A percentile compares a stretch with the other conserved stretches of the same genome.
Conservation (phyloP, 1,140 invertebrate species). For the Potamilus streckersoni region DNA sequence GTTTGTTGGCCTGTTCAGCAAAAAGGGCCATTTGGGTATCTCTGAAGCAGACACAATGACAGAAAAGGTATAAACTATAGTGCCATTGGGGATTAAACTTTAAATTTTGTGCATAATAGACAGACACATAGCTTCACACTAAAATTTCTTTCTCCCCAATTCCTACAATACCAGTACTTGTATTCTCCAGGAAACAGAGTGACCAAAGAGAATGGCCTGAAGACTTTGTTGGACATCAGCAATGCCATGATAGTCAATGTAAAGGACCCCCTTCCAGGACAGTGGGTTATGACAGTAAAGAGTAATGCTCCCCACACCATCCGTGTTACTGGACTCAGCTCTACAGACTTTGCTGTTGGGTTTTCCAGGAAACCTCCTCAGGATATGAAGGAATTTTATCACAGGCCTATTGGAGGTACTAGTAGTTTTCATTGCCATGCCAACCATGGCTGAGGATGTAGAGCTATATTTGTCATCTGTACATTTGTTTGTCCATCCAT, state of each 20-base stretch:
- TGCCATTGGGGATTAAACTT: neutral
- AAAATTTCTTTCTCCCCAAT: no score
- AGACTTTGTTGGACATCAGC: conserved; percentile 73
- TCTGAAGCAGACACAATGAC: no score
- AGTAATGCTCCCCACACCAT: conserved; percentile 76
- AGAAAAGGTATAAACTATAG: neutral
- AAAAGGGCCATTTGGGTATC: no score
- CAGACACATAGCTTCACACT: no score
- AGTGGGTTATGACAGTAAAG: conserved; percentile 74
- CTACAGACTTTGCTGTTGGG: conserved; percentile 76
- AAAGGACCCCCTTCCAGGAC: conserved; percentile 75
- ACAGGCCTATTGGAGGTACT: conserved; percentile 74
- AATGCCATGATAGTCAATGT: conserved; percentile 76
- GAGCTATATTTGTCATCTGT: no score
- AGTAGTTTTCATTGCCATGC: neutral
- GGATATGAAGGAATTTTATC: conserved; percentile 71
- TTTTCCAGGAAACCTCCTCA: conserved; percentile 73
- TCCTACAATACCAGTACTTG: no score
- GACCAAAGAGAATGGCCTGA: conserved; percentile 64
- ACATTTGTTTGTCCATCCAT: no score
- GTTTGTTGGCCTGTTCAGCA: no score
- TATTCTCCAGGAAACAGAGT: conserved; percentile 38
- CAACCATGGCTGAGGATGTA: no score
- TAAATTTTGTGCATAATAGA: neutral
- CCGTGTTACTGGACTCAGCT: conserved; percentile 76